These are phyloP conservation scores for Stenichneumon culpator DNA, from an alignment of 2,888 invertebrate genomes.

Conservation along the genomic window DNA sequence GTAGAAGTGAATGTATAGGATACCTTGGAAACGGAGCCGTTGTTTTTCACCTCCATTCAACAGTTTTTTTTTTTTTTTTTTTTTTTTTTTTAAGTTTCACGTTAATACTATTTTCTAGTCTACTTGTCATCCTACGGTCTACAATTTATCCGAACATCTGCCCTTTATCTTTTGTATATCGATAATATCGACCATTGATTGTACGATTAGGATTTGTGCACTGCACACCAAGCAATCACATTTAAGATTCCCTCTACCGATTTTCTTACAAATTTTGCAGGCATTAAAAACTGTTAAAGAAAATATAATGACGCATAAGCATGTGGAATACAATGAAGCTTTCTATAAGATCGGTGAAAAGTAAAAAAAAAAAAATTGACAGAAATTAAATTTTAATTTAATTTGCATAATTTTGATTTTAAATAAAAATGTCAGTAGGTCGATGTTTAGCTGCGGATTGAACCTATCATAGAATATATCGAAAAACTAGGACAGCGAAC, in stretches of 20 bases:
- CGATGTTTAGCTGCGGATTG: neutral
- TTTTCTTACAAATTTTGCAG: neutral
- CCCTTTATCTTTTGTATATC: constrained; percentile 51
- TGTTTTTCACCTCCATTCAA: neutral
- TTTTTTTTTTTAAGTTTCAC: neutral
- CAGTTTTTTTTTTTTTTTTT: neutral
- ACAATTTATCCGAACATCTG: constrained; percentile 37
- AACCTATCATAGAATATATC: neutral
- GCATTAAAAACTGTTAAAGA: neutral
- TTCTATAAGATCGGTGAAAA: neutral
- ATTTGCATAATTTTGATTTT: neutral
- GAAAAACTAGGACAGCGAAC: neutral
- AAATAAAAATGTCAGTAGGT: neutral
- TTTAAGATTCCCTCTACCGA: constrained; percentile 67
- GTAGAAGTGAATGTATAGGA: constrained; percentile 6
- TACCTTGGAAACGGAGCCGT: constrained; percentile 8
- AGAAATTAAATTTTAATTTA: neutral
- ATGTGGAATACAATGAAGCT: neutral
- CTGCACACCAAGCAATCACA: constrained; percentile 78
- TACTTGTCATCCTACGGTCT: constrained; percentile 4
- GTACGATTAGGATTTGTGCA: constrained; percentile 80
- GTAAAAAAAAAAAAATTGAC: neutral
- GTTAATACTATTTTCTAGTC: neutral
- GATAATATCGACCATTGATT: constrained; percentile 79
- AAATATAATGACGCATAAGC: neutral